These are phyloP conservation scores for Ypsolopha sequella DNA, from an alignment of 2,888 invertebrate species.

Conservation along the genomic window DNA sequence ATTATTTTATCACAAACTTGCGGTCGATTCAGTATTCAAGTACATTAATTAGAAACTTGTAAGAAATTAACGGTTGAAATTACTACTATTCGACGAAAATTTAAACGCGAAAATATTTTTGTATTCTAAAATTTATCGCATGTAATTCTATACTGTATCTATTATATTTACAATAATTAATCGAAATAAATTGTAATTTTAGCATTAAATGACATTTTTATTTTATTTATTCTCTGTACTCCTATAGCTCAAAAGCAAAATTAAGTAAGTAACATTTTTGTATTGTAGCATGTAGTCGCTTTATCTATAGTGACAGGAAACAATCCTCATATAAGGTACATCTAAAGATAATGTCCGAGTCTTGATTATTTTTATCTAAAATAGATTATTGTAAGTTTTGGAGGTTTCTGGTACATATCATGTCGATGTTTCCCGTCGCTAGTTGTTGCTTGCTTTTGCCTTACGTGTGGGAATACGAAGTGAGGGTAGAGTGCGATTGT, in stretches of 20 bases:
- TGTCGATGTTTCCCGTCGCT: slow-evolving; percentile 63
- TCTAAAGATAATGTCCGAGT: slow-evolving; percentile 3
- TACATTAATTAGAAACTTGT: neutral
- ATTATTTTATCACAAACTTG: neutral
- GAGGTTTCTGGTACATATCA: slow-evolving; percentile 16
- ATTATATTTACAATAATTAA: slow-evolving; percentile 32
- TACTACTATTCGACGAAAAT: neutral
- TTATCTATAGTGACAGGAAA: slow-evolving; percentile 60
- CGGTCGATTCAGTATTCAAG: neutral
- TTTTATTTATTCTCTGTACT: slow-evolving; percentile 15
- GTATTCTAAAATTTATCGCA: slow-evolving; percentile 57
- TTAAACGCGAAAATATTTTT: slow-evolving; percentile 42
- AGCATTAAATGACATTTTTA: slow-evolving; percentile 29
- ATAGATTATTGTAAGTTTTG: neutral
- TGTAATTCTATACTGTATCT: slow-evolving; percentile 40
- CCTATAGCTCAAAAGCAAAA: slow-evolving; percentile 2
- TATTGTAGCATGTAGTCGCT: slow-evolving; percentile 3
- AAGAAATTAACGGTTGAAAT: neutral
- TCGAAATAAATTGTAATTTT: slow-evolving; percentile 55
- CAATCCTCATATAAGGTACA: slow-evolving; percentile 29
- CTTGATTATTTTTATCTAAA: neutral
- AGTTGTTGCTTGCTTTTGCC: slow-evolving; percentile 61
- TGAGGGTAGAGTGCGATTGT: slow-evolving; percentile 51
- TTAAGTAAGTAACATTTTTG: slow-evolving; percentile 47
- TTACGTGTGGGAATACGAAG: slow-evolving; percentile 36